Evolutionary conservation across 2,888 invertebrate genomes (phyloP).

Genomic region (Poecilobothrus nobilitatus): DNA sequence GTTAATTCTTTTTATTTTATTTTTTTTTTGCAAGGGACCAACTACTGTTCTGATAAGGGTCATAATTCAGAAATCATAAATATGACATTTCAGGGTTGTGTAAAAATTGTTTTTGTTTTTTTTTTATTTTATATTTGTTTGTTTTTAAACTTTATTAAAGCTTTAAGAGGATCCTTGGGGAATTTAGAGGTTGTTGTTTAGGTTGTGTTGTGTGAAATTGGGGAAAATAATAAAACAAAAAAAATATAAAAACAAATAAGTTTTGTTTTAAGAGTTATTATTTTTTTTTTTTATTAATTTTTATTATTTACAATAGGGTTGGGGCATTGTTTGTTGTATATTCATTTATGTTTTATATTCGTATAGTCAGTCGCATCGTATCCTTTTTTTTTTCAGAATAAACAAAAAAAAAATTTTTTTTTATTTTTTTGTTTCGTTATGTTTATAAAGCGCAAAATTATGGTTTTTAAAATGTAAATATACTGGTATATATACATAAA

Average conservation of each 20-base stretch:
- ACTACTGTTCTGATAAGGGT: too few relatives aligned
- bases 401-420: too few relatives aligned
- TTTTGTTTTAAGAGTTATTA: not conserved
- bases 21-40: too few relatives aligned
- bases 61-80: too few relatives aligned
- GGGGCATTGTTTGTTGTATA: not conserved
- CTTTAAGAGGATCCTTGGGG: not conserved
- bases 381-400: not conserved
- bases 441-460: not conserved
- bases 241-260: not conserved
- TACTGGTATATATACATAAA: not conserved
- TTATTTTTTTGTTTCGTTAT: not conserved
- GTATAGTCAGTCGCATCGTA: too few relatives aligned
- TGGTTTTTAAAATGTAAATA: not conserved
- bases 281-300: not conserved
- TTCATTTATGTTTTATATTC: not conserved
- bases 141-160: not conserved
- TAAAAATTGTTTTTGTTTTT: not conserved
- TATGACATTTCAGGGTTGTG: not conserved
- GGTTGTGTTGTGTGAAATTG: not conserved
- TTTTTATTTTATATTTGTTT: not conserved
- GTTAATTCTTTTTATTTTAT: too few relatives aligned
- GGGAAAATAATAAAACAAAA: not conserved
- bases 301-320: too few relatives aligned
- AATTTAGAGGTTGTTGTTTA: not conserved